phyloP scores from a whole-genome alignment of 2,113 vertebrate species.

The Polyodon spathula region DNA sequence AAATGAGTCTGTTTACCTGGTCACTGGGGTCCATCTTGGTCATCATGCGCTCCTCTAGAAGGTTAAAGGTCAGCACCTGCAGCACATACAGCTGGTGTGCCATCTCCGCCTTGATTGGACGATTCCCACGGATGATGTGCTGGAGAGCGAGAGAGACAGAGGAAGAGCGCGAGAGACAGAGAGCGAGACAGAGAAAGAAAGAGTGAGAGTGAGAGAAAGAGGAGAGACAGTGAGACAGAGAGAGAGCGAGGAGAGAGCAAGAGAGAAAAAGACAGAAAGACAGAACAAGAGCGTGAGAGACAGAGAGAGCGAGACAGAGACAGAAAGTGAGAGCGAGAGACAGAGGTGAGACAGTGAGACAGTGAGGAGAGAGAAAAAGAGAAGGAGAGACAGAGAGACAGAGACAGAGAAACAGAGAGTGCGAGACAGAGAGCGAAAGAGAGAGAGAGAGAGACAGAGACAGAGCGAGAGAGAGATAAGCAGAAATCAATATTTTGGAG shows the following conservation, averaged over 20 bases:
- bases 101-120: slow-evolving; percentile 98
- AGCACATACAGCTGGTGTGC: slow-evolving; percentile 95
- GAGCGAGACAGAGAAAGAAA: not conserved
- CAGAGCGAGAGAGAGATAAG: not conserved
- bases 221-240: not conserved
- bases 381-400: not conserved
- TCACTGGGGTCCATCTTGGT: slow-evolving; percentile 97
- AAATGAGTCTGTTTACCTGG: slow-evolving; percentile 52
- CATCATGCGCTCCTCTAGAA: slow-evolving; percentile 97
- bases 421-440: too few relatives aligned
- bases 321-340: too few relatives aligned
- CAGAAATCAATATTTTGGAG: too few relatives aligned
- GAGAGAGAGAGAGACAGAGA: not conserved
- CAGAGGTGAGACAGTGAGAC: too few relatives aligned
- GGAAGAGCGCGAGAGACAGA: not conserved
- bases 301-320: not conserved
- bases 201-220: not conserved
- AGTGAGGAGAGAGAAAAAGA: too few relatives aligned
- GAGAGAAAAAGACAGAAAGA: not conserved
- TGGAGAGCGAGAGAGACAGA: slow-evolving; percentile 28
- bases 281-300: too few relatives aligned
- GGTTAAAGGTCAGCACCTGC: slow-evolving; percentile 94
- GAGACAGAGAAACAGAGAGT: not conserved
- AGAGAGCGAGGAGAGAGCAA: not conserved
- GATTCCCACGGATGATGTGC: slow-evolving; percentile 92